Evolutionary conservation across 2,797 vertebrate genomes (phyloP).

Genomic region (Syngnathus acus): DNA sequence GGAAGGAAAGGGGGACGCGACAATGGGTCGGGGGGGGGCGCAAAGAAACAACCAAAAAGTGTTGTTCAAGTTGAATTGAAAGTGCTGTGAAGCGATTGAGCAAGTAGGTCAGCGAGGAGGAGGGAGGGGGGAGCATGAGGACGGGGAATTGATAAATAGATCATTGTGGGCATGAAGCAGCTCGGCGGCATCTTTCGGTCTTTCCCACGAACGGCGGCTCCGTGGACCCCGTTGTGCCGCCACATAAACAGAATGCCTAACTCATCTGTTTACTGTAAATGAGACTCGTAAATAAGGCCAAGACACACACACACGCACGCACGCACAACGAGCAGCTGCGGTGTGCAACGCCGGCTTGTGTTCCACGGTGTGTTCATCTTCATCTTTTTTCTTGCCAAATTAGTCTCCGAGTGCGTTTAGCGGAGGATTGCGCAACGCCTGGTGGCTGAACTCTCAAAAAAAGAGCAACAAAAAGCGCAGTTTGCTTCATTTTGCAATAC

Average conservation of each 20-base stretch:
- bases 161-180: slow-evolving; percentile 54
- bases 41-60: slow-evolving; percentile 8
- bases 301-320: slow-evolving; percentile 33
- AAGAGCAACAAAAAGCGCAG: not conserved
- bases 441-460: not conserved
- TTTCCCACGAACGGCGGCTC: slow-evolving; percentile 37
- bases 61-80: slow-evolving; percentile 51
- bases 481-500: no score
- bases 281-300: slow-evolving; percentile 51
- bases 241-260: slow-evolving; percentile 52
- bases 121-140: slow-evolving; percentile 39
- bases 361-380: not conserved
- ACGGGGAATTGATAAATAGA: slow-evolving; percentile 60
- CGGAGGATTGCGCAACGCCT: not conserved
- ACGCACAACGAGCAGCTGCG: no score
- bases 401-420: not conserved
- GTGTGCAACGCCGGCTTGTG: not conserved
- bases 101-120: slow-evolving; percentile 60
- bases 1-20: slow-evolving; percentile 5
- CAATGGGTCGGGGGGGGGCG: slow-evolving; percentile 4
- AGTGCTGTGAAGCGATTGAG: slow-evolving; percentile 48
- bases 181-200: slow-evolving; percentile 33
- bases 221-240: slow-evolving; percentile 30
- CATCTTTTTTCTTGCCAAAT: not conserved
- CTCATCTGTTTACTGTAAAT: slow-evolving; percentile 60